phyloP scores from a whole-genome alignment of 2,113 vertebrate genomes.

The Dromiciops gliroides region DNA sequence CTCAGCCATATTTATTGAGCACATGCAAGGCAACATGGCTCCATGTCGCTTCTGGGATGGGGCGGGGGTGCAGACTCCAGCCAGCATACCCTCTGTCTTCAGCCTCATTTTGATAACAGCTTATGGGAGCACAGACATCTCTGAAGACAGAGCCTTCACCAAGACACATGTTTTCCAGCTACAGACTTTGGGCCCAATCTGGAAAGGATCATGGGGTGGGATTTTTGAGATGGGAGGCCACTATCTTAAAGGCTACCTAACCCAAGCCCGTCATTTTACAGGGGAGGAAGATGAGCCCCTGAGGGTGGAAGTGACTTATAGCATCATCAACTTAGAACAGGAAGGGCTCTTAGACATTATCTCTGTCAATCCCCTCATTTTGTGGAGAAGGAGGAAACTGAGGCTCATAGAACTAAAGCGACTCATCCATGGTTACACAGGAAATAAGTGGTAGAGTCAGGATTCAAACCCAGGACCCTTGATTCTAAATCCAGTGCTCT shows the following conservation, averaged over 20 bases:
- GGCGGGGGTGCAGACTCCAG: neutral
- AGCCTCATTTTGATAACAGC: neutral
- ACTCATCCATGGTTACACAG: neutral
- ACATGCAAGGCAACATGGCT: neutral
- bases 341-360: neutral
- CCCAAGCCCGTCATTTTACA: neutral
- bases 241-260: neutral
- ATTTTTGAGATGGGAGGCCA: neutral
- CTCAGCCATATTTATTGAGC: neutral
- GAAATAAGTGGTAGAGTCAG: neutral
- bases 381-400: neutral
- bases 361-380: neutral
- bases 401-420: neutral
- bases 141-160: neutral
- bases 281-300: neutral
- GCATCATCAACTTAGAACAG: neutral
- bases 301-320: no score
- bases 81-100: neutral
- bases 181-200: neutral
- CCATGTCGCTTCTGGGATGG: neutral
- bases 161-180: neutral
- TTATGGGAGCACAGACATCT: neutral
- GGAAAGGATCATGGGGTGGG: neutral
- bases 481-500: neutral
- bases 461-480: neutral